phyloP scores from a whole-genome alignment of 53 echinoderm and acorn worm genomes.

The Echinarachnius parma region DNA sequence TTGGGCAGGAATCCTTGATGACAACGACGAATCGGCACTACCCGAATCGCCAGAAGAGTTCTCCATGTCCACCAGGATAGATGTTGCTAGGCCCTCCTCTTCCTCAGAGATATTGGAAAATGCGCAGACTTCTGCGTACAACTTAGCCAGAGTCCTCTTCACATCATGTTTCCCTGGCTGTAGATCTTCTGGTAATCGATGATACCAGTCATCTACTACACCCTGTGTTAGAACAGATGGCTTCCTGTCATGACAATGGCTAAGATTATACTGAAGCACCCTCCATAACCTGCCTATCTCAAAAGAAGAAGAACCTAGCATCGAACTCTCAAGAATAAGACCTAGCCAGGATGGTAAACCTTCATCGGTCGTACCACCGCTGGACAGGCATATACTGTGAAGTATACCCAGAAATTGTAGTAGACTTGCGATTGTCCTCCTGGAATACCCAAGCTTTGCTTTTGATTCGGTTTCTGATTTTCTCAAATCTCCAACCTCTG shows the following conservation, averaged over 20 bases:
- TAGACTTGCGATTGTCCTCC: background rate
- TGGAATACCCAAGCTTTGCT: too few species aligned
- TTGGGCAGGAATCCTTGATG: slow-evolving; percentile 6
- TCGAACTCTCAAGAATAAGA: background rate
- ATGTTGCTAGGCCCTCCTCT: slow-evolving; percentile 12
- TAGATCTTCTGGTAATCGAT: background rate
- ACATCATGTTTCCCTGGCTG: background rate
- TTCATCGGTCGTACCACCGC: background rate
- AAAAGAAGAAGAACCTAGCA: background rate
- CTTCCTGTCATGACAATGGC: background rate
- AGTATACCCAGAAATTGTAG: slow-evolving; percentile 11
- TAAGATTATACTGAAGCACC: slow-evolving; percentile 1
- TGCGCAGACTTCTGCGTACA: background rate
- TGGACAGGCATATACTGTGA: background rate
- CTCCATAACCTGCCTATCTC: slow-evolving; percentile 6
- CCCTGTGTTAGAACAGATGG: background rate
- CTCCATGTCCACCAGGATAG: background rate
- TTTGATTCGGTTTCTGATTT: too few species aligned
- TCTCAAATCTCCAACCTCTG: slow-evolving; percentile 12
- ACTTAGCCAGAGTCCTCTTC: background rate
- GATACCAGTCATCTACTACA: slow-evolving; percentile 15
- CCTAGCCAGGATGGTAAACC: slow-evolving; percentile 3
- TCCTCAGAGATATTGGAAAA: too few species aligned
- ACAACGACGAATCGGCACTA: slow-evolving; percentile 20
- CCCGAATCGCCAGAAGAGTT: background rate